Conservation (phyloP, 2,113 vertebrate species). For the Puntigrus tetrazona region DNA sequence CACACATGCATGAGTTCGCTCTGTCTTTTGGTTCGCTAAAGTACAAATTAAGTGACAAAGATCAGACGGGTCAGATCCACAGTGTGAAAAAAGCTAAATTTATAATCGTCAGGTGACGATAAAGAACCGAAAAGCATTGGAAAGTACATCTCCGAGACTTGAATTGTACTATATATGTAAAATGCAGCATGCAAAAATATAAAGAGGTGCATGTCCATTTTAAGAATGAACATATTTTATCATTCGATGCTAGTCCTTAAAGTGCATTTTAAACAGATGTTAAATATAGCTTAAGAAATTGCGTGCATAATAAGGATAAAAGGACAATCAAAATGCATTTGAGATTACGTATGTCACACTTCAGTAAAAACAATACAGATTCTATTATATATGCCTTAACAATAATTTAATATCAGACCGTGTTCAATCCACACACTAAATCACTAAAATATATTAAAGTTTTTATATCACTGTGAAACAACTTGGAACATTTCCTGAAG, state of each 20-base stretch:
- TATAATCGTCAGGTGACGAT: not conserved
- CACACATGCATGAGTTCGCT: no score
- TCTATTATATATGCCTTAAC: not conserved
- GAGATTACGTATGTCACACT: not conserved
- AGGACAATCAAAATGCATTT: not conserved
- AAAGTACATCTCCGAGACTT: not conserved
- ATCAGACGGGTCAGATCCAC: slow-evolving; percentile 6
- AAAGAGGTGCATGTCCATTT: not conserved
- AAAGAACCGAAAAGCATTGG: not conserved
- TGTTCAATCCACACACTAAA: slow-evolving; percentile 4
- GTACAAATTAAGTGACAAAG: slow-evolving; percentile 35
- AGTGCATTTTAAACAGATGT: not conserved
- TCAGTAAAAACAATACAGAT: not conserved
- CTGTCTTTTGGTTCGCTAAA: not conserved
- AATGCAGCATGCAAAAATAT: not conserved
- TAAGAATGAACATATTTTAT: no score
- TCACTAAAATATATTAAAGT: slow-evolving; percentile 7
- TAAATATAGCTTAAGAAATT: not conserved
- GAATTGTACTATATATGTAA: not conserved
- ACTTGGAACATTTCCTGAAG: slow-evolving; percentile 9
- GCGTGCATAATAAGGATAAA: not conserved
- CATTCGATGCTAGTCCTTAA: no score
- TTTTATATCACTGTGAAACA: slow-evolving; percentile 9
- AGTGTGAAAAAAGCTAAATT: slow-evolving; percentile 26
- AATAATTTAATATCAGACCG: not conserved